Evolutionary conservation across 2,113 vertebrate genomes (phyloP).

Genomic region (Menidia beryllina): DNA sequence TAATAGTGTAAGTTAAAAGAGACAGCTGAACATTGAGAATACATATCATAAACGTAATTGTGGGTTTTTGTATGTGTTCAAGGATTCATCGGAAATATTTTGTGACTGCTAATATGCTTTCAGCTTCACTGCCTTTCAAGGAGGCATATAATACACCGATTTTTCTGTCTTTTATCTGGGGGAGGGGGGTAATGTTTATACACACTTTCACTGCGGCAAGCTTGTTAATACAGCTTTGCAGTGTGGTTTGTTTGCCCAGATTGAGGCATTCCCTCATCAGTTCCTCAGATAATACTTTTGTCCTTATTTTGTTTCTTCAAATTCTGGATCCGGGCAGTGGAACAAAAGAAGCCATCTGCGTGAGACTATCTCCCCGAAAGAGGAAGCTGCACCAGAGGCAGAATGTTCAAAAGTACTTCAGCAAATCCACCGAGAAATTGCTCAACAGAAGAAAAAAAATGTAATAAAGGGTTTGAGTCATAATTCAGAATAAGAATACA

Average conservation of each 20-base stretch:
- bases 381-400: not conserved
- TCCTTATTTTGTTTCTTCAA: not conserved
- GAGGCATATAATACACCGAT: conserved; percentile 17
- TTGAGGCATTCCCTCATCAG: not conserved
- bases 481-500: no score
- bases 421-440: not conserved
- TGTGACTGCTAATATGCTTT: conserved; percentile 33
- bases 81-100: conserved; percentile 18
- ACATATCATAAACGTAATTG: not conserved
- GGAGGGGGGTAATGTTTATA: not conserved
- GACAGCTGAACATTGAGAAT: not conserved
- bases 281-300: not conserved
- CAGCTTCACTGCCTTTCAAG: conserved; percentile 20
- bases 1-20: conserved; percentile 2
- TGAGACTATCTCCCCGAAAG: not conserved
- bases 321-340: not conserved
- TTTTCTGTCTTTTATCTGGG: conserved; percentile 11
- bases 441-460: not conserved
- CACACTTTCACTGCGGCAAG: not conserved
- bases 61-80: not conserved
- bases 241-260: not conserved
- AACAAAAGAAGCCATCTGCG: no score
- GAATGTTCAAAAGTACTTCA: not conserved
- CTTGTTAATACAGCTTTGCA: not conserved
- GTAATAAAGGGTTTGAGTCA: no score